Conservation (phyloP, 2,113 vertebrate genomes). For the Octodon degus region DNA sequence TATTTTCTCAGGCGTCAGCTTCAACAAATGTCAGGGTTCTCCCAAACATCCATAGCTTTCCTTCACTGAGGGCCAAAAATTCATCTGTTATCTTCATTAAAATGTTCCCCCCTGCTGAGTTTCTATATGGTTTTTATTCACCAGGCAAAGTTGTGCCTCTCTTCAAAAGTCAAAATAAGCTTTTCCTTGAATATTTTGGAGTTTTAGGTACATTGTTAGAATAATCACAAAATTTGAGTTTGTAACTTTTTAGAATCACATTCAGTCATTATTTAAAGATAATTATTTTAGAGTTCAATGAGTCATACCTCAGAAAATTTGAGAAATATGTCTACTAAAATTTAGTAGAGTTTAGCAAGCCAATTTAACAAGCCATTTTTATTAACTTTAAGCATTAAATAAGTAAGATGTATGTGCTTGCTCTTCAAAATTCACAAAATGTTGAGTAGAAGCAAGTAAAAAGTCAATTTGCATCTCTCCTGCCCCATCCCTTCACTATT, state of each 20-base stretch:
- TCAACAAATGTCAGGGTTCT: neutral
- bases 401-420: neutral
- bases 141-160: neutral
- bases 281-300: slow-evolving; percentile 33
- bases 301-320: neutral
- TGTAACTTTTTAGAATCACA: neutral
- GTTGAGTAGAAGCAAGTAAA: neutral
- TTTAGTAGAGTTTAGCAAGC: neutral
- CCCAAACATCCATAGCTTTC: neutral
- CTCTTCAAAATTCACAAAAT: slow-evolving; percentile 45
- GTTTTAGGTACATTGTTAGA: neutral
- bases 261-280: neutral
- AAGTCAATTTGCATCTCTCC: neutral
- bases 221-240: neutral
- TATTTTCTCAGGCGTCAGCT: neutral
- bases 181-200: neutral
- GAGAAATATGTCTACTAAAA: slow-evolving; percentile 11
- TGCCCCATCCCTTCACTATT: neutral
- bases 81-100: neutral
- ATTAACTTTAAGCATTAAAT: slow-evolving; percentile 47
- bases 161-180: neutral
- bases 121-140: neutral
- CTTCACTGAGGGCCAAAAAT: neutral
- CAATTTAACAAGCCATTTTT: slow-evolving; percentile 17
- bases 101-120: neutral